phyloP scores from a whole-genome alignment of 2,888 invertebrate species.

The Scaptomyza flava region DNA sequence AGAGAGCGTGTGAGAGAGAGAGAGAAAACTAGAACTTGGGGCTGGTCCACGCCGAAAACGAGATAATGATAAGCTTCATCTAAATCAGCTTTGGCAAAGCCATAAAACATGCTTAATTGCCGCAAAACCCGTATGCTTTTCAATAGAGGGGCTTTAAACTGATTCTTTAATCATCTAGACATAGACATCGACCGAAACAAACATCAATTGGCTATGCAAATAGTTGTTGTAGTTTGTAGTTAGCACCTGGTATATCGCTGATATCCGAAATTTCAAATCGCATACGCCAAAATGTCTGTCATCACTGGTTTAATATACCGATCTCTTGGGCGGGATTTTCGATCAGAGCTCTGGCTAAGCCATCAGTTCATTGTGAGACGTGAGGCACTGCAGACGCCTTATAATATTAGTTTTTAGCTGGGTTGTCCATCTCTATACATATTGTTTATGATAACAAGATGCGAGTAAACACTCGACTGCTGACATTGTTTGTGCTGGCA shows the following conservation, averaged over 20 bases:
- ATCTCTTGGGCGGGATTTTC: constrained; percentile 45
- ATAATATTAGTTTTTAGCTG: constrained; percentile 12
- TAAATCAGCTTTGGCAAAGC: constrained; percentile 70
- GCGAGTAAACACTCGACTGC: constrained; percentile 12
- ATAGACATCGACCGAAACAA: constrained; percentile 9
- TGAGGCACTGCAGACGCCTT: constrained; percentile 48
- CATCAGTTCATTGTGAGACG: constrained; percentile 65
- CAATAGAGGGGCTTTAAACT: constrained; percentile 34
- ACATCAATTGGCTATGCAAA: constrained; percentile 56
- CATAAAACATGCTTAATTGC: constrained; percentile 68
- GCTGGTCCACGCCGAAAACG: constrained; percentile 56
- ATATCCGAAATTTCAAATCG: constrained; percentile 34
- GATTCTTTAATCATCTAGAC: constrained; percentile 20
- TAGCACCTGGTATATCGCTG: constrained; percentile 47
- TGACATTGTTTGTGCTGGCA: constrained; percentile 38
- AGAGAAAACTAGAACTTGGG: constrained; percentile 41
- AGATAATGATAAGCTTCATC: constrained; percentile 68
- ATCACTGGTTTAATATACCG: constrained; percentile 47
- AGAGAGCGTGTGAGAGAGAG: constrained; percentile 13
- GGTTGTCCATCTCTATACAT: constrained; percentile 3
- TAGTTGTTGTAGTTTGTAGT: constrained; percentile 38
- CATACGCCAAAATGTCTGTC: constrained; percentile 58
- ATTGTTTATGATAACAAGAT: constrained; percentile 17
- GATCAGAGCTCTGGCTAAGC: background rate
- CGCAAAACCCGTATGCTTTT: constrained; percentile 57